These are phyloP conservation scores for Champsocephalus esox DNA, from an alignment of 2,797 vertebrate species.

Conservation along the genomic window DNA sequence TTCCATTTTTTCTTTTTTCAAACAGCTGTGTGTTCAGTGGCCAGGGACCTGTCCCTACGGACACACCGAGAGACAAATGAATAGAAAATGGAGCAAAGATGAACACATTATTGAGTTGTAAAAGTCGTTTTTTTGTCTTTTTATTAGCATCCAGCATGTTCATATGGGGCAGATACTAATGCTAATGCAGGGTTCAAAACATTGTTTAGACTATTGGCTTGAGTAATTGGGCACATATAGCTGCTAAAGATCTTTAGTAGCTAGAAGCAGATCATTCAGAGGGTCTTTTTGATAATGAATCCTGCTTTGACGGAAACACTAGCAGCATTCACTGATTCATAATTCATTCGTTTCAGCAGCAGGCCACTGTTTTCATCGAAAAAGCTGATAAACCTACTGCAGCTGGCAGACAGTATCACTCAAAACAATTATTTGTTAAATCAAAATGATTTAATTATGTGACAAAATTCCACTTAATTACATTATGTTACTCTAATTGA, in stretches of 20 bases:
- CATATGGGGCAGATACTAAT: constrained; percentile 12
- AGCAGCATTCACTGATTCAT: background rate
- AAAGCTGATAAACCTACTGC: background rate
- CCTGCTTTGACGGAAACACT: background rate
- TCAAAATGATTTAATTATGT: too few relatives aligned
- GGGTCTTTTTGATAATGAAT: constrained; percentile 2
- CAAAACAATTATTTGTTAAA: too few relatives aligned
- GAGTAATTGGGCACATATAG: background rate
- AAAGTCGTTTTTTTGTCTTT: constrained; percentile 58
- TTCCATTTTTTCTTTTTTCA: constrained; percentile 60
- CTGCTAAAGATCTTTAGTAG: background rate
- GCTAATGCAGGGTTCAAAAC: background rate
- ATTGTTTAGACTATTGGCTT: background rate
- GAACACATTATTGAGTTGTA: constrained; percentile 57
- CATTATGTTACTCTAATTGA: too few relatives aligned
- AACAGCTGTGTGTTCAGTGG: constrained; percentile 65
- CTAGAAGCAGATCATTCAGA: background rate
- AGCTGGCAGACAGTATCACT: too few relatives aligned
- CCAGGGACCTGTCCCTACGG: constrained; percentile 68
- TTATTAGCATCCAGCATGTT: constrained; percentile 5
- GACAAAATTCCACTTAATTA: too few relatives aligned
- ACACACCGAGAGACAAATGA: constrained; percentile 55
- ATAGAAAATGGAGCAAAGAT: constrained; percentile 61
- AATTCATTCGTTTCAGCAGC: background rate
- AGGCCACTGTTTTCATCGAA: background rate